Conservation (phyloP, 2,113 vertebrate species). For the Pristiophorus japonicus region DNA sequence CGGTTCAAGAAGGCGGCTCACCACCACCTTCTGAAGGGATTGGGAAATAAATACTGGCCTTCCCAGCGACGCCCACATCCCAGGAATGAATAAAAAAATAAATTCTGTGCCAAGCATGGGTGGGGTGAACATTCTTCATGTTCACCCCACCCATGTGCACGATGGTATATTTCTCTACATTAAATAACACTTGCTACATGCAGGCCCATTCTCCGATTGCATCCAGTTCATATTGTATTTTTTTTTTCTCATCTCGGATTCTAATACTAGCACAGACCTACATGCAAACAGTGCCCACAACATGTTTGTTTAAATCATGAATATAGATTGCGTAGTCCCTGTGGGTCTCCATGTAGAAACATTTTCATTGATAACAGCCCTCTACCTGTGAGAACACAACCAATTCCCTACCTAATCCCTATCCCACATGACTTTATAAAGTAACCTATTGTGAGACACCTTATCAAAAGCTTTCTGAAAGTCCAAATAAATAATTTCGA, state of each 20-base stretch:
- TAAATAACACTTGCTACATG: background rate
- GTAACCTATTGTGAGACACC: background rate
- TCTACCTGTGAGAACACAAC: background rate
- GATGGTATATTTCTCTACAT: background rate
- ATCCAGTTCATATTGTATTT: background rate
- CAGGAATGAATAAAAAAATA: too few species aligned
- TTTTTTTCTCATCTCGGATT: background rate
- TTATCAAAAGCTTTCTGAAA: background rate
- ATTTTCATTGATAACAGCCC: too few species aligned
- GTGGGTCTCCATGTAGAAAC: too few species aligned
- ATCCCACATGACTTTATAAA: background rate
- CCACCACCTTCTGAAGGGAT: too few species aligned
- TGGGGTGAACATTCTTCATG: background rate
- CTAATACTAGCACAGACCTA: background rate
- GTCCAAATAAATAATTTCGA: background rate
- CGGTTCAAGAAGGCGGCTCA: too few species aligned
- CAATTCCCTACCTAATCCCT: background rate
- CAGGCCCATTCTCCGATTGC: background rate
- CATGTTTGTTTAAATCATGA: background rate
- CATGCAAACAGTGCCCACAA: background rate
- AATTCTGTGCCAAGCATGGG: background rate
- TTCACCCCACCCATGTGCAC: background rate
- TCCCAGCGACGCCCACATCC: too few species aligned
- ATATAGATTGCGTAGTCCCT: too few species aligned
- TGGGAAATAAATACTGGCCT: too few species aligned